Conservation (phyloP, 2,113 vertebrate species). For the Paratilapia polleni region DNA sequence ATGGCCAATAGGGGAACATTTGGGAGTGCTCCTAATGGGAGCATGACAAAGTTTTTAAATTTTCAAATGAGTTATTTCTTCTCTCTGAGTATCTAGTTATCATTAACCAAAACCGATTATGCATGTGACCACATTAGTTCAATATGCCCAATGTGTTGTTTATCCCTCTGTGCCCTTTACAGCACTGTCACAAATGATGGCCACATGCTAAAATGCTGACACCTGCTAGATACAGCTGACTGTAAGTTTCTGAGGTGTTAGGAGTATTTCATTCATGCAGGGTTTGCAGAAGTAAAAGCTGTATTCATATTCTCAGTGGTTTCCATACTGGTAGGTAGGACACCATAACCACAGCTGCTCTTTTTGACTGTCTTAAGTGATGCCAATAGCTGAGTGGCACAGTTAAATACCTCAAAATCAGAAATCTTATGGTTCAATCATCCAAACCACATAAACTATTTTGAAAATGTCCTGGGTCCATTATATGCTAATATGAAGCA, state of each 20-base stretch:
- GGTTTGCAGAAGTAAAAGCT: not conserved
- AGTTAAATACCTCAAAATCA: not conserved
- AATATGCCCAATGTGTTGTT: not conserved
- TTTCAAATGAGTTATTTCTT: slow-evolving; percentile 11
- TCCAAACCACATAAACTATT: too few species aligned
- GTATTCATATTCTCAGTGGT: not conserved
- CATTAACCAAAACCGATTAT: slow-evolving; percentile 1
- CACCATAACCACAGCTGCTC: not conserved
- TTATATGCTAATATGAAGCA: not conserved
- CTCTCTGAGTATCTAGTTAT: slow-evolving; percentile 1
- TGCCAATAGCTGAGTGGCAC: not conserved
- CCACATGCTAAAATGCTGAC: slow-evolving; percentile 2
- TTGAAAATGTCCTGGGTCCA: not conserved
- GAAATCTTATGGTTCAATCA: not conserved
- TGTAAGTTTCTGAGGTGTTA: not conserved
- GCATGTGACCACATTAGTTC: slow-evolving; percentile 8
- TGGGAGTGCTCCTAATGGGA: slow-evolving; percentile 25
- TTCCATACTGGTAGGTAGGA: not conserved
- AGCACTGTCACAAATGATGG: not conserved
- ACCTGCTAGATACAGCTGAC: not conserved
- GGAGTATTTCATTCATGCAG: not conserved
- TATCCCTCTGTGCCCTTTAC: not conserved
- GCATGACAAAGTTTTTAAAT: slow-evolving; percentile 41
- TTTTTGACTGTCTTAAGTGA: not conserved
- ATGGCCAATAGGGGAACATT: slow-evolving; percentile 70